These are phyloP conservation scores for Zonotrichia leucophrys DNA, from an alignment of 2,113 vertebrate genomes.

Conservation along the genomic window DNA sequence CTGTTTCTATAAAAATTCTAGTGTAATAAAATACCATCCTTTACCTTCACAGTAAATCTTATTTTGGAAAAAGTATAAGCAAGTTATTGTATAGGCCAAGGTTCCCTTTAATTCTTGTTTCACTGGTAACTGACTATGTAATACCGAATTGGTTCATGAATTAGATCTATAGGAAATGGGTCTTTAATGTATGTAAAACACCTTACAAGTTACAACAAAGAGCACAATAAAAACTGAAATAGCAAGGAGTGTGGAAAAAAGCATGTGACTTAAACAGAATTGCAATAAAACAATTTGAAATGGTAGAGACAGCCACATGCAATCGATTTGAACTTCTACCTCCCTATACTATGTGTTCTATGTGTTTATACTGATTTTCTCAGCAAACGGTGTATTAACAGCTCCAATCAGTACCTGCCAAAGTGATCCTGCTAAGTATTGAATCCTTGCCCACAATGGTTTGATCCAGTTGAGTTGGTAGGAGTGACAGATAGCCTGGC, in stretches of 20 bases:
- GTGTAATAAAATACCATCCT: neutral
- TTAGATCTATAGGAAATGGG: slow-evolving; percentile 14
- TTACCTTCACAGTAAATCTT: slow-evolving; percentile 15
- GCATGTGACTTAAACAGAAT: neutral
- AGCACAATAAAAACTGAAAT: neutral
- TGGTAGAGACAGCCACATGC: neutral
- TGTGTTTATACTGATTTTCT: neutral
- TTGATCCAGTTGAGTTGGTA: neutral
- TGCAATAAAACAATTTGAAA: neutral
- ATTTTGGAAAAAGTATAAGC: neutral
- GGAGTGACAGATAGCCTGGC: neutral
- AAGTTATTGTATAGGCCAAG: neutral
- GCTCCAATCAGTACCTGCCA: neutral
- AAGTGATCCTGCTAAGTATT: neutral
- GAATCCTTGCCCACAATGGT: neutral
- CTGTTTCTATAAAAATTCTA: slow-evolving; percentile 3
- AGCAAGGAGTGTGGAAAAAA: slow-evolving; percentile 22
- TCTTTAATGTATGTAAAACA: neutral
- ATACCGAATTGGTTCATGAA: neutral
- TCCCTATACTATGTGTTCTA: neutral
- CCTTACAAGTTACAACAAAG: neutral
- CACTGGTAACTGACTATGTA: neutral
- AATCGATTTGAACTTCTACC: neutral
- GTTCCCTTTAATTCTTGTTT: slow-evolving; percentile 36
- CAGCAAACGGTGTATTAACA: neutral